Base-by-base conservation (phyloP, 2,797 vertebrate genomes). In the Sebastes kiyomatsui region DNA sequence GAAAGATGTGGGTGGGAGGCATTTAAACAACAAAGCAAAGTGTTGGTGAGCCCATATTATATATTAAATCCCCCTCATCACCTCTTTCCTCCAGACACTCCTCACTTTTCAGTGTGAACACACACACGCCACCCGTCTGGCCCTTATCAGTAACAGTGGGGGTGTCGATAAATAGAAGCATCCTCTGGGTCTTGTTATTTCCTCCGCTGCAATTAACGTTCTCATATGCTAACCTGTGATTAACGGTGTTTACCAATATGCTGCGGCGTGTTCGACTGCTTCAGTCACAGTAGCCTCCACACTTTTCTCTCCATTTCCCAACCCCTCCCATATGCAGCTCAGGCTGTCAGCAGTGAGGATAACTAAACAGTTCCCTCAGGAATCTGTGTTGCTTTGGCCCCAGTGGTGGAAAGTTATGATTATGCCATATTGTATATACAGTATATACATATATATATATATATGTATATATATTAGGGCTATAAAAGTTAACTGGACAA, bases 191-290 rank as follows among this genome's bases (percentile, higher is more conserved):
- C 96, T 95, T 93, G 95, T 95, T 95, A 67, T 96, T 96, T 97
- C 95, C 96, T 95, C 96, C 95, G 95, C 96, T 96, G 96, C 96
- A 98, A 98, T 98, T 98, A 98, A 95, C 95, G 91, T 94, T 93
- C 93, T 95, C 97, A 97, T 97, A 97, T 98, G 97, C 96, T 97
- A 97, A 97, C 95, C 95, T 92, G 93, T 97, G 97, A 97, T 97
- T 97, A 97, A 97, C 93, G 93, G 94, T 97, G 96, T 97, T 97
- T 97, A 97, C 96, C 95, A 96, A 97, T 95, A 96, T 2, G 90
- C 93, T 90, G 83, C 86, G 92, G 87, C 86, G 33, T 90, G 90
- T 90, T 90, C 90, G 89, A 72, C 88, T 85, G 92, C 85, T 33
- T 42, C 72, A 90, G 70, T 89, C 56, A 66, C 93, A 81, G 80